Evolutionary conservation across 2,113 vertebrate species (phyloP), one percentile per base, ranked within the genome.

Genomic region (Anarhynchus alexandrinus): DNA sequence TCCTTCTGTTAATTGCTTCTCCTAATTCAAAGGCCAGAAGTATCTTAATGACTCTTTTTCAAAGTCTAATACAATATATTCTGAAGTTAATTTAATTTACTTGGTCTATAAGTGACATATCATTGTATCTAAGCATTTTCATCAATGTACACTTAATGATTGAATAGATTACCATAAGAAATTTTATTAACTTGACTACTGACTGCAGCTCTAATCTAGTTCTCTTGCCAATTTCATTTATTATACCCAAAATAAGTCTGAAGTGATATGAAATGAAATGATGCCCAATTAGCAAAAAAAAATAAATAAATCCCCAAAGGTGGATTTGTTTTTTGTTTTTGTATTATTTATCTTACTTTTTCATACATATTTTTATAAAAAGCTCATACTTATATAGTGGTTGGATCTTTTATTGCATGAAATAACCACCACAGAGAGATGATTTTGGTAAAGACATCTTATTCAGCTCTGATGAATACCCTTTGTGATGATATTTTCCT

Each of bases 61-160:
- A 49, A 93, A 82, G 47, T 36, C 64, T 94, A 93, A 55, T 58
- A 58, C 2, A 2, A 88, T 91, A 86, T 7, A 66, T 78, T 78
- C 72, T 87, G 64, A 94, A 76, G 7, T 74, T 81, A 90, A 83
- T 66, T 94, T 96, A 91, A 96, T 97, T 93, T 94, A 61, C 51
- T 89, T 17, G 1, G n/a, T 91, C 51, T 85, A 67, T 89, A 94
- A 94, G 66, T 0, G 12, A 91, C 74, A 78, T 65, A 92, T 91
- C 58, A 82, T 69, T 76, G 30, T 45, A 78, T 17, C 29, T 93
- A 90, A 85, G 65, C 11, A 62, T 76, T 96, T 94, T 98, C 81
- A 71, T 87, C 64, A 93, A 49, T 87, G 18, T 92, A 76, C 21
- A 57, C 42, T 83, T 95, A 67, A 82, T 87, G 77, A 93, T 59